phyloP scores from a whole-genome alignment of 2,797 vertebrate genomes.

The Chrysocyon brachyurus region DNA sequence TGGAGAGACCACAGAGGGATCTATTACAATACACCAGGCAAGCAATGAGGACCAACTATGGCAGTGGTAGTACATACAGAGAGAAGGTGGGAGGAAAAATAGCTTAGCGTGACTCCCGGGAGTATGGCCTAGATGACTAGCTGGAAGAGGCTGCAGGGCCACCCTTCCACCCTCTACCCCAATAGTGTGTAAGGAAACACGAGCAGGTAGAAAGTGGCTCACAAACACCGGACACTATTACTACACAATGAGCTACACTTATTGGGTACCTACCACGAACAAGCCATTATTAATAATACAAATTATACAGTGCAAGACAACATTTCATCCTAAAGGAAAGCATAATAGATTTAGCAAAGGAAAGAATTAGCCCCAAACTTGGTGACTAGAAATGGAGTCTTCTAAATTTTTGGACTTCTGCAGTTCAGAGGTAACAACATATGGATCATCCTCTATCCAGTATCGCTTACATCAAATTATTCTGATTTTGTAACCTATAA shows the following conservation, averaged over 20 bases:
- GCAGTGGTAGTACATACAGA: neutral
- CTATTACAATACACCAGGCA: neutral
- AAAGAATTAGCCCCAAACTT: constrained; percentile 43
- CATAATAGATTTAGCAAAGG: constrained; percentile 13
- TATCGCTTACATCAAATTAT: constrained; percentile 54
- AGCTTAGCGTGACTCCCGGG: neutral
- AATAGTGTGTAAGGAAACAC: neutral
- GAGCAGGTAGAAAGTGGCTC: neutral
- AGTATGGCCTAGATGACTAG: neutral
- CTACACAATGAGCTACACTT: neutral
- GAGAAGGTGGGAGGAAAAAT: neutral
- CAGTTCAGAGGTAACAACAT: constrained; percentile 7
- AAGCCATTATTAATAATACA: neutral
- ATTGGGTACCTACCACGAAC: neutral
- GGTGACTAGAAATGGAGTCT: neutral
- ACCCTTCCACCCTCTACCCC: neutral
- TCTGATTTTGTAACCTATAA: constrained; percentile 43
- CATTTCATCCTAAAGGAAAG: constrained; percentile 5
- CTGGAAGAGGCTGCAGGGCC: neutral
- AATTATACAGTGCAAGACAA: constrained; percentile 22
- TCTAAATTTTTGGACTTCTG: constrained; percentile 23
- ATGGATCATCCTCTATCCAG: neutral
- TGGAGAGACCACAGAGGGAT: neutral
- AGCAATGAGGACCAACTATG: neutral
- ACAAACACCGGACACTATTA: neutral